Percentiles rank a stretch among this genome's conserved stretches.
Conservation (phyloP, 2,888 invertebrate genomes). For the Dasysyrphus albostriatus region DNA sequence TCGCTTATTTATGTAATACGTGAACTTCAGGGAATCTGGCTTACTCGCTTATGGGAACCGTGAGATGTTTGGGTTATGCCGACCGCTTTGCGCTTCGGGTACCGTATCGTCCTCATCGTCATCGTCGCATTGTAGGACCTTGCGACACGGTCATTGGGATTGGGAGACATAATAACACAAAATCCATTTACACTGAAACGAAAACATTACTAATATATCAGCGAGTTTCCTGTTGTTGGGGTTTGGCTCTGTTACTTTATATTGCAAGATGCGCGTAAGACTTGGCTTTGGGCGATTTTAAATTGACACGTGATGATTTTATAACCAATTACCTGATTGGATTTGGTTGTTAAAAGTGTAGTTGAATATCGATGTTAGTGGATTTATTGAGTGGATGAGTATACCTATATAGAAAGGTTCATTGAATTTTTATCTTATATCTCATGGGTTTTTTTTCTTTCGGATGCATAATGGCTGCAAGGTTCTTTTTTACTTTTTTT, state of each 20-base stretch:
- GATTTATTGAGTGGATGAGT: background rate
- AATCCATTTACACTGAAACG: constrained; percentile 74
- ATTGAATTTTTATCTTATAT: background rate
- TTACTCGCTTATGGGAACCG: constrained; percentile 62
- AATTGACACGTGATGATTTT: constrained; percentile 77
- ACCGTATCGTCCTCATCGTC: background rate
- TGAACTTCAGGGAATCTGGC: constrained; percentile 71
- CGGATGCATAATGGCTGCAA: background rate
- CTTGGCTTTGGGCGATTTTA: constrained; percentile 62
- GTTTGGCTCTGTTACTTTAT: constrained; percentile 28
- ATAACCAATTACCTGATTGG: constrained; percentile 76
- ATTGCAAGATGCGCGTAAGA: constrained; percentile 2
- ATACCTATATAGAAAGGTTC: background rate
- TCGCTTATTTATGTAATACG: constrained; percentile 72
- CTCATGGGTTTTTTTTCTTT: no score
- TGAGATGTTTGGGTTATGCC: constrained; percentile 40
- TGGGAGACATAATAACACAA: constrained; percentile 63
- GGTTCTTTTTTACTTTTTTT: background rate
- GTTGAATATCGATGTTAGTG: constrained; percentile 15
- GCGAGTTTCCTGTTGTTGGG: constrained; percentile 63
- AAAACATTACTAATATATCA: constrained; percentile 75
- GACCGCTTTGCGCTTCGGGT: constrained; percentile 20
- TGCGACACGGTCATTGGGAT: constrained; percentile 24
- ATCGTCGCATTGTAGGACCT: background rate
- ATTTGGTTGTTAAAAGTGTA: constrained; percentile 61